A percentile compares a stretch with the other conserved stretches of the same genome.
phyloP scores from a whole-genome alignment of 2,888 invertebrate species.

The Carabus problematicus region DNA sequence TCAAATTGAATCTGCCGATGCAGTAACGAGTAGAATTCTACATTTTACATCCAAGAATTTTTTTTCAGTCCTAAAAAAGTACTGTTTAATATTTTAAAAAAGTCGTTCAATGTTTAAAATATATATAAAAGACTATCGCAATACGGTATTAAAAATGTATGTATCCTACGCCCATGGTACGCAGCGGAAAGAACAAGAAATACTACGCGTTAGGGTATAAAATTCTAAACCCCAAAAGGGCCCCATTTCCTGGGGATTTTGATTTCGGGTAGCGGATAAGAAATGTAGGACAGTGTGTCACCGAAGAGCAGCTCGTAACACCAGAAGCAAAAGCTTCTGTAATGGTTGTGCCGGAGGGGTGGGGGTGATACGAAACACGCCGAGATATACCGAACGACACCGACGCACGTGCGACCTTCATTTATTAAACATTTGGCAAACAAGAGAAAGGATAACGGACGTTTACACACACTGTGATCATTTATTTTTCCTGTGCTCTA shows the following conservation, averaged over 20 bases:
- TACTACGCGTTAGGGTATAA: constrained; percentile 4
- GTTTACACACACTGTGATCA: constrained; percentile 21
- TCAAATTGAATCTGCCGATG: too few relatives aligned
- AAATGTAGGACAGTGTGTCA: constrained; percentile 37
- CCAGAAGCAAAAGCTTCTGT: not conserved
- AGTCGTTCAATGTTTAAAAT: not conserved
- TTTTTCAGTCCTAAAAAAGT: too few relatives aligned
- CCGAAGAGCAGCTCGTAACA: constrained; percentile 4
- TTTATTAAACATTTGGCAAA: constrained; percentile 36
- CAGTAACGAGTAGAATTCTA: too few relatives aligned
- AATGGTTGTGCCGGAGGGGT: not conserved
- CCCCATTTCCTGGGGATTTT: constrained; percentile 23
- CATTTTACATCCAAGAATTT: too few relatives aligned
- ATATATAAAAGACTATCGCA: not conserved
- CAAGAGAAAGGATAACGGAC: constrained; percentile 29
- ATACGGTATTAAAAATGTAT: too few relatives aligned
- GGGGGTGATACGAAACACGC: not conserved
- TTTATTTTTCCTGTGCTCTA: constrained; percentile 19
- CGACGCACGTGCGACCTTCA: constrained; percentile 28
- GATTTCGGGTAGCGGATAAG: constrained; percentile 18
- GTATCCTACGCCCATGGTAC: not conserved
- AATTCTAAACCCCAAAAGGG: constrained; percentile 5
- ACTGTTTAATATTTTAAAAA: too few relatives aligned
- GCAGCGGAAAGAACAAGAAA: constrained; percentile 2
- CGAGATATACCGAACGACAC: constrained; percentile 10